Conservation (phyloP, 92 coral and sea anemone genomes). For the Actinostola sp. region DNA sequence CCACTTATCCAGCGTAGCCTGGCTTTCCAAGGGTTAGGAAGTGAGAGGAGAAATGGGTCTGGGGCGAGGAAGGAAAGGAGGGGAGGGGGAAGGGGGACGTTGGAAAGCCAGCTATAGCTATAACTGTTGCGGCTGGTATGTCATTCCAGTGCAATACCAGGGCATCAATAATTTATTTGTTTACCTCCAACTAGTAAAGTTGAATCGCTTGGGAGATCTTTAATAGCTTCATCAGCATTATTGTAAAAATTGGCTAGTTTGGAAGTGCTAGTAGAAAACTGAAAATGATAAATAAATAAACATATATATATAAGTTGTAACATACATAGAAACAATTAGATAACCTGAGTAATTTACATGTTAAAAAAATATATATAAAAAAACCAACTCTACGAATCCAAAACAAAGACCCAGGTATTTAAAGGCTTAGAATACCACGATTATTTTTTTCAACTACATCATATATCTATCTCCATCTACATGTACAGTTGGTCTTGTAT, state of each 20-base stretch:
- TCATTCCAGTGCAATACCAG: no score
- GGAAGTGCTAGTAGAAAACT: slow-evolving; percentile 77
- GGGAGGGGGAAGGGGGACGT: neutral
- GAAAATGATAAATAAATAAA: slow-evolving; percentile 2
- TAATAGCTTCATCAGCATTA: slow-evolving; percentile 87
- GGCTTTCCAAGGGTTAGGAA: neutral
- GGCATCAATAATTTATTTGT: no score
- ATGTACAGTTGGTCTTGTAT: no score
- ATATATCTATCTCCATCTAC: no score
- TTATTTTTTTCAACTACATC: no score
- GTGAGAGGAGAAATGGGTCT: neutral
- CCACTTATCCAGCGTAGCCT: no score
- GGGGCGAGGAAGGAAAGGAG: neutral
- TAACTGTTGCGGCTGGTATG: no score
- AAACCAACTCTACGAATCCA: no score
- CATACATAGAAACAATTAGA: neutral
- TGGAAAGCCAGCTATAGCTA: no score
- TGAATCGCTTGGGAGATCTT: slow-evolving; percentile 77
- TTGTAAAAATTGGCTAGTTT: slow-evolving; percentile 67
- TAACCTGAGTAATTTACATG: neutral
- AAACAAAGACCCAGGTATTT: no score
- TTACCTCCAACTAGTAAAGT: slow-evolving; percentile 96
- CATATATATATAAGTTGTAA: neutral
- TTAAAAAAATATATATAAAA: no score
- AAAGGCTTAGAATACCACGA: no score